Evolutionary conservation across 2,797 vertebrate genomes (phyloP), one percentile per base, ranked within the genome.

Genomic region (Erethizon dorsatum): DNA sequence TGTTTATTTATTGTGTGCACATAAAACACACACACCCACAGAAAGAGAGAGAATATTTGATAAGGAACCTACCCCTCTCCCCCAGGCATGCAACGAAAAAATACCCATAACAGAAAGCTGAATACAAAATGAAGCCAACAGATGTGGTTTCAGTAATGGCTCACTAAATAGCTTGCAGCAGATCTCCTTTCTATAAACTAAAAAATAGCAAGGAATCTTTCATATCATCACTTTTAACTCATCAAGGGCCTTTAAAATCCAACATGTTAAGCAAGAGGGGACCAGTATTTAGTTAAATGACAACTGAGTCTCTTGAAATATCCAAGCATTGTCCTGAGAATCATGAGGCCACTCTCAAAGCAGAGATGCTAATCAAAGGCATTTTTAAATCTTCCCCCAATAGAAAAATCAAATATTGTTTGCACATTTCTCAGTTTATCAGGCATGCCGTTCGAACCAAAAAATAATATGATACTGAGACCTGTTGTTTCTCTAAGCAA

Each of bases 101-200:
- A 93, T 88, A 9, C 15, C 47, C 65, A 80, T 61, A 90, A 88
- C 69, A 77, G n/a, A 90, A 95, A 97, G 83, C 96, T 98, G 69
- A 95, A 69, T 79, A 96, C 91, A 97, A 54, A 96, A 97, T 91
- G 69, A 61, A 97, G 96, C 93, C 79, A 88, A 95, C 90, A 97
- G 93, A 97, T 96, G 73, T 47, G 94, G 95, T 89, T 95, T 95
- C 69, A 97, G 83, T 80, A 89, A 96, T 7, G 24, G 83, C 31
- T 87, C 92, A 93, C 87, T 73, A 98, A 98, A 83, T 73, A 90
- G 86, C 98, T 98, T 96, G 95, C 88, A 97, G 96, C 87, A 95
- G 18, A 50, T 97, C 98, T 98, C 92, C 80, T 98, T 97, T 71
- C 63, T 96, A 97, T 89, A 94, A 97, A 88, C 75, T 83, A 98